These are phyloP conservation scores for Pelecanus crispus DNA, from an alignment of 2,113 vertebrate species.

Conservation along the genomic window DNA sequence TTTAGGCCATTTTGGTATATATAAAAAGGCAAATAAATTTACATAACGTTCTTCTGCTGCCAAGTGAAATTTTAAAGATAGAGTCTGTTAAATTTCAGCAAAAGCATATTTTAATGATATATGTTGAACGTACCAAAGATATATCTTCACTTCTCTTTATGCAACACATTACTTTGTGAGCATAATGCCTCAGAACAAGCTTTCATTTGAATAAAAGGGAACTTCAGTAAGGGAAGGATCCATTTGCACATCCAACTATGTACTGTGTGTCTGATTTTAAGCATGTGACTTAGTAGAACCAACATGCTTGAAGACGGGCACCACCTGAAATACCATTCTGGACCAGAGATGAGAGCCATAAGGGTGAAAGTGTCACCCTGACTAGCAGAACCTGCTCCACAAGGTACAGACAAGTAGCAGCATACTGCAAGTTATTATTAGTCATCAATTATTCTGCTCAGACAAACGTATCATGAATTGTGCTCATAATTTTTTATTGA, in stretches of 20 bases:
- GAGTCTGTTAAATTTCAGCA: not conserved
- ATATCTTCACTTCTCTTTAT: not conserved
- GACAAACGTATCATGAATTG: not conserved
- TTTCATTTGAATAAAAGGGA: not conserved
- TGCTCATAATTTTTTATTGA: not conserved
- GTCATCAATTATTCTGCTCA: not conserved
- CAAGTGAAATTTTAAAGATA: not conserved
- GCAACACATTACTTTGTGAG: not conserved
- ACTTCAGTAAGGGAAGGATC: not conserved
- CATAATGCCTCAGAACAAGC: not conserved
- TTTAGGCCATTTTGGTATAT: slow-evolving; percentile 19
- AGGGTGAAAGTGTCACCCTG: not conserved
- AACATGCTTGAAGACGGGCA: not conserved
- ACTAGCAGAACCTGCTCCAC: not conserved
- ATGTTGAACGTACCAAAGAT: not conserved
- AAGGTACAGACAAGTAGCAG: not conserved
- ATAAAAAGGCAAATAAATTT: not conserved
- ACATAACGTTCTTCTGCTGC: not conserved
- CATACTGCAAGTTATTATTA: not conserved
- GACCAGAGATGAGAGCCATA: not conserved
- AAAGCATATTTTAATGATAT: not conserved
- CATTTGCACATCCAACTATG: not conserved
- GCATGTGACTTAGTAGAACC: not conserved
- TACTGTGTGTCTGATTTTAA: not conserved
- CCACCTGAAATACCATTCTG: not conserved